A percentile compares a stretch with the other conserved stretches of the same genome.
These are phyloP conservation scores for Chelon auratus DNA, from an alignment of 2,797 vertebrate genomes.

Conservation along the genomic window DNA sequence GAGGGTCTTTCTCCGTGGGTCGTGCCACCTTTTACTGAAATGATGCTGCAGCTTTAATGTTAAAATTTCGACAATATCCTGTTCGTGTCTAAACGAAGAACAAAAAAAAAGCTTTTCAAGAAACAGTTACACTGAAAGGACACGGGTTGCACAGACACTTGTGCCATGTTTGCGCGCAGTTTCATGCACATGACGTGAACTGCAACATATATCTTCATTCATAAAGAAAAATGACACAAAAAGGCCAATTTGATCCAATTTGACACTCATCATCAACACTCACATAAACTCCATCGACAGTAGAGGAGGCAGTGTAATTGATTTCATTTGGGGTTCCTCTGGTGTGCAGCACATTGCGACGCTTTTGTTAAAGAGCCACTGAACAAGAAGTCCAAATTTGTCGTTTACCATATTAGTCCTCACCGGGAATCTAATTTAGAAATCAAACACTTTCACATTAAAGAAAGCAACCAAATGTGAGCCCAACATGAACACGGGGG, in stretches of 20 bases:
- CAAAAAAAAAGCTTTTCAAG: too few relatives aligned
- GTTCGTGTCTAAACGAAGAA: too few relatives aligned
- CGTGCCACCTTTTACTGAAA: too few relatives aligned
- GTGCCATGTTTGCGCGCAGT: too few relatives aligned
- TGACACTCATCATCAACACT: neutral
- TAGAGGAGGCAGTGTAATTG: neutral
- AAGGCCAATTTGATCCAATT: neutral
- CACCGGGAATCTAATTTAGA: neutral
- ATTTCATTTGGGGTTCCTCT: neutral
- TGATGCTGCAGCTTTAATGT: too few relatives aligned
- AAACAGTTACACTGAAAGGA: too few relatives aligned
- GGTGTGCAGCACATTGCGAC: neutral
- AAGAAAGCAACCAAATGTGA: slow-evolving; percentile 14
- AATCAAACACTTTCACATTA: slow-evolving; percentile 13
- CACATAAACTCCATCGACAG: neutral
- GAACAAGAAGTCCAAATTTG: neutral
- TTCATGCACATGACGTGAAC: neutral
- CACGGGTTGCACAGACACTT: too few relatives aligned
- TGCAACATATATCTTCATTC: neutral
- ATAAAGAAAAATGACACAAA: neutral
- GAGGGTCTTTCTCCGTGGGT: neutral
- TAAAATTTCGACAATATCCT: too few relatives aligned
- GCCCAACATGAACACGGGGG: neutral
- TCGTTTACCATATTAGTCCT: slow-evolving; percentile 21
- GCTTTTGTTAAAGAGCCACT: neutral